Conservation (phyloP, 2,113 vertebrate genomes). For the Euleptes europaea region DNA sequence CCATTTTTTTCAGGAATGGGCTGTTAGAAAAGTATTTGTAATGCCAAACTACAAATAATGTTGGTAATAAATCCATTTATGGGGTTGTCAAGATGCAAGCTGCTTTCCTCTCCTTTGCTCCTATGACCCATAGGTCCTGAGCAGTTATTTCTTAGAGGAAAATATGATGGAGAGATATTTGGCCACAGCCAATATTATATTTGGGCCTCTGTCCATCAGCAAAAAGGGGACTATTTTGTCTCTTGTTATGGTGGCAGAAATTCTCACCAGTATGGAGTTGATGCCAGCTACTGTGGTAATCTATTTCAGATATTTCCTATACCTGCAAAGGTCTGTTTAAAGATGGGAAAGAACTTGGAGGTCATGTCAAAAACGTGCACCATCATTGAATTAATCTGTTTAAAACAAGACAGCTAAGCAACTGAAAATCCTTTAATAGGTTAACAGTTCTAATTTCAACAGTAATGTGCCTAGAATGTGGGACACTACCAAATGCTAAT, state of each 20-base stretch:
- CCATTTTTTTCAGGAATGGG: too few relatives aligned
- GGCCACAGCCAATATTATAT: too few relatives aligned
- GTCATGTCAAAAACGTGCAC: background rate
- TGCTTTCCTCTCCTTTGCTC: too few relatives aligned
- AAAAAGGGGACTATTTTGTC: too few relatives aligned
- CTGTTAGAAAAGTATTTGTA: background rate
- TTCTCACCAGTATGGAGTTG: too few relatives aligned
- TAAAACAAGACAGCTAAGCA: constrained; percentile 12
- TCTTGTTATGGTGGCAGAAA: too few relatives aligned
- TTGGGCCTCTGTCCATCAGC: too few relatives aligned
- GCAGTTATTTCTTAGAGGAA: too few relatives aligned
- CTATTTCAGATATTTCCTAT: background rate
- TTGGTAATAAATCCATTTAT: background rate
- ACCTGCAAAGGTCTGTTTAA: background rate
- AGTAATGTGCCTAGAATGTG: background rate
- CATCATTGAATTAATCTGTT: constrained; percentile 3
- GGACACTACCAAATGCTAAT: background rate
- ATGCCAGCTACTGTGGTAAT: background rate
- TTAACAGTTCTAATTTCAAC: background rate
- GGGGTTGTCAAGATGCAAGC: background rate
- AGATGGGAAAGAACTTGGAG: background rate
- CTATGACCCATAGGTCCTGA: too few relatives aligned
- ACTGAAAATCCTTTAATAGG: constrained; percentile 3
- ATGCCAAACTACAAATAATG: background rate
- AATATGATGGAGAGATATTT: too few relatives aligned